A percentile compares a stretch with the other conserved stretches of the same genome.
phyloP scores from a whole-genome alignment of 1,140 invertebrate genomes.

The Heliconius nattereri region DNA sequence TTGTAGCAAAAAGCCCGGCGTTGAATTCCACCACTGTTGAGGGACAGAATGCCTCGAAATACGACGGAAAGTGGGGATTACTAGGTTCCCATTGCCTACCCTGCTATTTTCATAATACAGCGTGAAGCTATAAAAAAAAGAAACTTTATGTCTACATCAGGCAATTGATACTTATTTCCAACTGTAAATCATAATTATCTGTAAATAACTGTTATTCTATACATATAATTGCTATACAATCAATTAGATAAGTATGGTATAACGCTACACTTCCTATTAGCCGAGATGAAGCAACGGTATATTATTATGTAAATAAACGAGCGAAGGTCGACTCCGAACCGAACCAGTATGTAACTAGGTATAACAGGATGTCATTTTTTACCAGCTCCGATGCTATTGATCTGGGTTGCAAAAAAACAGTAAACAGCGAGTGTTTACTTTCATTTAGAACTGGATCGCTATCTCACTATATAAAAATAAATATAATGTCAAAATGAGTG shows the following conservation, averaged over 20 bases:
- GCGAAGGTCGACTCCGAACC: constrained; percentile 58
- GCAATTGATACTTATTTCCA: background rate
- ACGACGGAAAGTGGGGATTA: no score
- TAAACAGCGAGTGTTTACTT: constrained; percentile 51
- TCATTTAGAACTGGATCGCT: constrained; percentile 58
- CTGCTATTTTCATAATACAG: no score
- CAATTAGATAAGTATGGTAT: constrained; percentile 8
- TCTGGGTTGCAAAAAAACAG: constrained; percentile 51
- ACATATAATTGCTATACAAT: constrained; percentile 13
- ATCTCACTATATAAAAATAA: constrained; percentile 32
- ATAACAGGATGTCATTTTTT: constrained; percentile 61
- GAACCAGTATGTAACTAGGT: constrained; percentile 54
- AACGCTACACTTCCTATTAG: constrained; percentile 33
- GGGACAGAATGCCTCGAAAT: no score
- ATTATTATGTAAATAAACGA: constrained; percentile 46
- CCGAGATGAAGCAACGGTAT: constrained; percentile 48
- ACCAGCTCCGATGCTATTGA: constrained; percentile 35
- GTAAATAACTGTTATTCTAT: background rate
- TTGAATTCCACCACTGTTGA: no score
- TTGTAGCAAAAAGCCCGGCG: no score
- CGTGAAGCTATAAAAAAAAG: no score
- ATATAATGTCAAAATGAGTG: constrained; percentile 30
- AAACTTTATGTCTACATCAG: background rate
- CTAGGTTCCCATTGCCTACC: no score
- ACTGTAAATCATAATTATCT: background rate